Base-by-base conservation (phyloP, 2,888 invertebrate species). In the Ichneumoninae sp. region DNA sequence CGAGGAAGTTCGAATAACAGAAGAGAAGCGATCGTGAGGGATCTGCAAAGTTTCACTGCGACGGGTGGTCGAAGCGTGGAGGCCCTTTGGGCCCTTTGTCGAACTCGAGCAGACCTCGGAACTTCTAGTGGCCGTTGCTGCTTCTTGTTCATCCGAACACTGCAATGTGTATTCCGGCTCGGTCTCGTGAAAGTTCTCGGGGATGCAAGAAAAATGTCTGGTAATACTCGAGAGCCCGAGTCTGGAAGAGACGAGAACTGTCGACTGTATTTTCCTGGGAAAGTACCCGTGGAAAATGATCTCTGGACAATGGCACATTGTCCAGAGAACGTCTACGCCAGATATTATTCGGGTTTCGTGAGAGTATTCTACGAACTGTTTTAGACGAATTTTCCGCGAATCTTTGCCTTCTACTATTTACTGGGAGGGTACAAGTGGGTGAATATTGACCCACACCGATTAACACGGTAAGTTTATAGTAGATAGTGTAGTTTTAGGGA, bases 1-100 rank as follows among this genome's bases (percentile, higher is more conserved):
- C 57, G 44, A 80, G 62, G 80, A 71, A 83, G 62, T 62, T 62
- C 50, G 36, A 50, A 77, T 33, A 84, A 68, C 33, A 74, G 68
- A 50, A 36, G 47, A 57, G 68, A 69, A 77, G n/a, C 44, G 69
- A 72, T 82, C 68, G 77, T 77, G 69, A 65, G 69, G 60, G 72
- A 80, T 86, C 75, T 82, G 82, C 57, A 44, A 80, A 82, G 79
- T 84, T 77, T 84, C 82, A 78, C 74, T 84, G 62, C 36, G 52
- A n/a, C 50, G 82, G 57, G 40, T 22, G 57, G 62, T 72, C 60
- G 30, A 72, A 50, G 52, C 57, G 26, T 10, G 22, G 7, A 36
- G 3, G 44, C 33, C 47, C 40, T 33, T 78, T 69, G 60, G 80
- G 69, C 16, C 82, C 84, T 86, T 84, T 86, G 82, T 84, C 75